These are phyloP conservation scores for Zoanthus gigantus DNA, from an alignment of 92 coral and sea anemone species.

Conservation along the genomic window DNA sequence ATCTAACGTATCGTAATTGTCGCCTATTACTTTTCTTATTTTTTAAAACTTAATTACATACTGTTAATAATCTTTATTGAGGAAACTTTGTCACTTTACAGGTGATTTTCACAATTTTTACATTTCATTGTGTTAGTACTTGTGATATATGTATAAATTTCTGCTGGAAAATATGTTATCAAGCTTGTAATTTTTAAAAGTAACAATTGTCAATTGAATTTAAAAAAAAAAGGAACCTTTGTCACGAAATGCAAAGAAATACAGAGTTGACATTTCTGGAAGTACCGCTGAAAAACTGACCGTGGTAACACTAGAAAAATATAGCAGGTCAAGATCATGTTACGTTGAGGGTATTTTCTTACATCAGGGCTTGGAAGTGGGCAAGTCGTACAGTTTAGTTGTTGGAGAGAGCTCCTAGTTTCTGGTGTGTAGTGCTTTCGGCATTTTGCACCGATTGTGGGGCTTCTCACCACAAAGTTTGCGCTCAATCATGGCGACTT, in stretches of 20 bases:
- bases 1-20: no score
- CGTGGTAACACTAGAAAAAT: no score
- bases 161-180: no score
- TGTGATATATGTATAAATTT: no score
- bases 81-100: no score
- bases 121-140: no score
- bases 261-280: neutral
- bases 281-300: neutral
- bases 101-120: no score
- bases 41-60: no score
- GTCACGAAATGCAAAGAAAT: constrained; percentile 18
- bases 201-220: no score
- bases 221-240: neutral
- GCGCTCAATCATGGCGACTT: constrained; percentile 32
- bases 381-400: constrained; percentile 50
- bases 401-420: constrained; percentile 46
- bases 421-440: constrained; percentile 34
- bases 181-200: no score
- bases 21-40: no score
- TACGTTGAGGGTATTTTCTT: constrained; percentile 37
- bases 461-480: constrained; percentile 45
- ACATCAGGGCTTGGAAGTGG: constrained; percentile 51
- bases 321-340: constrained; percentile 9
- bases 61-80: no score
- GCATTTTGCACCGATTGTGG: constrained; percentile 41